These are phyloP conservation scores for Tragelaphus buxtoni DNA, from an alignment of 2,113 vertebrate genomes.

Conservation along the genomic window DNA sequence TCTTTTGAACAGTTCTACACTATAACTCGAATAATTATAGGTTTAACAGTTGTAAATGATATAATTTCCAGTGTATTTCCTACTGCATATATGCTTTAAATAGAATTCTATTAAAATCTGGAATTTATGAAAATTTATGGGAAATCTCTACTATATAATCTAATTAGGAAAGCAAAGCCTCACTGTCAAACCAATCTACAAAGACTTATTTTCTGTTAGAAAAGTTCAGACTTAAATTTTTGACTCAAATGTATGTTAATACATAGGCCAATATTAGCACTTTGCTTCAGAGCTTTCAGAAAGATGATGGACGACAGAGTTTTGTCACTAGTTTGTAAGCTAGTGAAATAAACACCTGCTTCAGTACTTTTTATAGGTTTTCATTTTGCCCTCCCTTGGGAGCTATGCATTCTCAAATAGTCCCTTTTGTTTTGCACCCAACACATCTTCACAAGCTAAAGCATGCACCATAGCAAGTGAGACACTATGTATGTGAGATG, in stretches of 20 bases:
- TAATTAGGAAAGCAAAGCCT: slow-evolving; percentile 1
- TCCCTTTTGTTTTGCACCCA: not conserved
- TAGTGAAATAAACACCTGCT: not conserved
- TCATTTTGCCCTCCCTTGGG: not conserved
- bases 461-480: not conserved
- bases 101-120: not conserved
- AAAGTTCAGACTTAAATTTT: not conserved
- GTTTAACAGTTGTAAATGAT: slow-evolving; percentile 12
- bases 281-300: not conserved
- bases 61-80: not conserved
- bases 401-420: not conserved
- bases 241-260: not conserved
- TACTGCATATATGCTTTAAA: not conserved
- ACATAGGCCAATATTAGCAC: not conserved
- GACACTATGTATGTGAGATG: not conserved
- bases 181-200: not conserved
- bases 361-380: not conserved
- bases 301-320: not conserved
- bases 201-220: slow-evolving; percentile 1
- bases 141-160: not conserved
- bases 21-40: not conserved
- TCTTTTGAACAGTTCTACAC: slow-evolving; percentile 4
- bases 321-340: not conserved
- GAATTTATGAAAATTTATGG: slow-evolving; percentile 16
- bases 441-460: not conserved